phyloP scores from a whole-genome alignment of 1,140 invertebrate species.

The Zeugodacus cucurbitae region DNA sequence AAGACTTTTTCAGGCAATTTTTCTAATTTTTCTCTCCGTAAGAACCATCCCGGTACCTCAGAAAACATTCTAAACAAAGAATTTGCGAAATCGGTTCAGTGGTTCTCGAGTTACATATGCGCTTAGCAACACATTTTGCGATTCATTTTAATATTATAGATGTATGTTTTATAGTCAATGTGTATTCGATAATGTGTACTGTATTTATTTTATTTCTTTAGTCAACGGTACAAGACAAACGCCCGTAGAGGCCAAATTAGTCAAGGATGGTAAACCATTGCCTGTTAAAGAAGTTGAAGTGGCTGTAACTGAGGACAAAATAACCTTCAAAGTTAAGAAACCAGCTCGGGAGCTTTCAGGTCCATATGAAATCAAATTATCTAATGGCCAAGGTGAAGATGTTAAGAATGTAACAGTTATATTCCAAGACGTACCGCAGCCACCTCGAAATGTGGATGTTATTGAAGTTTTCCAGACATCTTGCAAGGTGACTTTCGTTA shows the following conservation, averaged over 20 bases:
- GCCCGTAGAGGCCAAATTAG: conserved; percentile 86
- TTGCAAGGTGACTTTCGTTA: conserved; percentile 92
- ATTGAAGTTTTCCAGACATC: conserved; percentile 91
- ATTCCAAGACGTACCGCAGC: conserved; percentile 91
- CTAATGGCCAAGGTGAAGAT: conserved; percentile 89
- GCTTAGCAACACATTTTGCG: too few species aligned
- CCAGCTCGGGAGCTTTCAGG: conserved; percentile 83
- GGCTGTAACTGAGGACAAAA: conserved; percentile 88
- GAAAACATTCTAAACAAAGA: too few species aligned
- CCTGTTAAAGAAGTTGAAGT: conserved; percentile 89
- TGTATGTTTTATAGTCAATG: too few species aligned
- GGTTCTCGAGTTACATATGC: too few species aligned
- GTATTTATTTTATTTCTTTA: conserved; percentile 63
- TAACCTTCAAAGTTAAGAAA: conserved; percentile 91
- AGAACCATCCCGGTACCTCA: too few species aligned
- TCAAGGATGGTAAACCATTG: conserved; percentile 88
- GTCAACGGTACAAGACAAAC: conserved; percentile 88
- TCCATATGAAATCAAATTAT: conserved; percentile 86
- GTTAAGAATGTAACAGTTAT: conserved; percentile 84
- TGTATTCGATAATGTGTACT: too few species aligned
- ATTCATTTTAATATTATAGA: too few species aligned
- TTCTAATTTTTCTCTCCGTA: too few species aligned
- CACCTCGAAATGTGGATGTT: conserved; percentile 90
- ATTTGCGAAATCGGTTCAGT: too few species aligned
- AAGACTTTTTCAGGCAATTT: too few species aligned